A percentile compares a stretch with the other conserved stretches of the same genome.
These are phyloP conservation scores for Zosterops borbonicus DNA, from an alignment of 2,113 vertebrate species.

Conservation along the genomic window DNA sequence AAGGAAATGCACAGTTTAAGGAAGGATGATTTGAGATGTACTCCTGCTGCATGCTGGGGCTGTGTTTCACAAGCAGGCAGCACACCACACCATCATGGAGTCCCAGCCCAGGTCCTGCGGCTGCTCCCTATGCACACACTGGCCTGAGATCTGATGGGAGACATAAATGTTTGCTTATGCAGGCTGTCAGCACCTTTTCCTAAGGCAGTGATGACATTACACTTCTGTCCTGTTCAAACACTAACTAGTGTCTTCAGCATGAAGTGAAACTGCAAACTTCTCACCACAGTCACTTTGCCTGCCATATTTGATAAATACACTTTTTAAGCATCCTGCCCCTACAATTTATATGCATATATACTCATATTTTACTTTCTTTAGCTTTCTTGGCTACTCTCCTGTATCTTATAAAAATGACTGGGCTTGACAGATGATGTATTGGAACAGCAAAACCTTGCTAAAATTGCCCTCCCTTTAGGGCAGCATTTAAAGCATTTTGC, in stretches of 20 bases:
- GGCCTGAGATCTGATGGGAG: conserved; percentile 13
- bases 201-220: background rate
- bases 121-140: background rate
- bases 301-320: conserved; percentile 18
- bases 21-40: background rate
- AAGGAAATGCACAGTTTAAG: background rate
- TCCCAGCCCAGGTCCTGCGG: background rate
- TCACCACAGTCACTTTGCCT: conserved; percentile 18
- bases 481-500: background rate
- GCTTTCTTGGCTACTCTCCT: conserved; percentile 27
- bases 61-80: background rate
- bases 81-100: background rate
- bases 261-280: background rate
- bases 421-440: conserved; percentile 1
- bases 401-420: background rate
- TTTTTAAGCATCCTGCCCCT: background rate
- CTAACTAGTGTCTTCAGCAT: conserved; percentile 11
- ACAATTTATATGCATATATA: background rate
- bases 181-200: conserved; percentile 53
- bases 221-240: conserved; percentile 12
- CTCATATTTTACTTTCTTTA: background rate
- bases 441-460: background rate
- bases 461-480: background rate
- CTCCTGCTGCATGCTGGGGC: background rate
- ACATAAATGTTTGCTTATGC: background rate